Base-by-base conservation (phyloP, 2,797 vertebrate genomes). In the Spatula versicolor region DNA sequence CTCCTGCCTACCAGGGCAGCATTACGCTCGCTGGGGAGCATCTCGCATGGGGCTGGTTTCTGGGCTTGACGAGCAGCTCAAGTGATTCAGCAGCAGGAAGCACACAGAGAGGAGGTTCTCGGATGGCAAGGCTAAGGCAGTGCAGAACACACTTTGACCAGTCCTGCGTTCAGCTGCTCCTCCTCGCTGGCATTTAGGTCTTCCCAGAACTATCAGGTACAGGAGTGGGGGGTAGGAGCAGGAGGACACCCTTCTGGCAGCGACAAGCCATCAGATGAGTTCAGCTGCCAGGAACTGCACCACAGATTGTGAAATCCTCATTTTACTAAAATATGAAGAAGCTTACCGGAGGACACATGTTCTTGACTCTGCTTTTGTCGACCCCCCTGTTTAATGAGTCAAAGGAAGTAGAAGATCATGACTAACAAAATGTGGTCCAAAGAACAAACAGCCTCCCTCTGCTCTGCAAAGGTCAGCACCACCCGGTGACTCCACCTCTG, bases 171-270 rank as follows among this genome's bases (percentile, higher is more conserved):
- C 39, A 64, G 62, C 9, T 31, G 28, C 11, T 22, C 62, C 28
- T 52, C 35, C 26, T 54, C 7, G 10, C 35, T 16, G 6, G 19
- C 48, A 52, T 15, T 11, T 13, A 22, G 37, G 52, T 13, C n/a
- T 19, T 16, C 13, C 26, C 81, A 33, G 43, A 43, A 66, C 28
- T 2, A 64, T 6, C 60, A 74, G 67, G 81, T 86, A 45, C 8
- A 22, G 2, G 6, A 0, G 1, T 0, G 28, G 1, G 0, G 59
- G 59, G 37, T 48, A 71, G 20, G 59, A 23, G 64, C 3, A 30
- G 62, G 73, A 86, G 50, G 76, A 78, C 55, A 67, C 60, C 41
- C 43, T 59, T 13, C 18, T 9, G 66, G 71, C 76, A 82, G 37
- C 33, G 50, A 22, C 3, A 4, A 55, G 41, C 9, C 33, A 15